Base-by-base conservation (phyloP, 1,140 invertebrate species). In the Sycobia sp. region DNA sequence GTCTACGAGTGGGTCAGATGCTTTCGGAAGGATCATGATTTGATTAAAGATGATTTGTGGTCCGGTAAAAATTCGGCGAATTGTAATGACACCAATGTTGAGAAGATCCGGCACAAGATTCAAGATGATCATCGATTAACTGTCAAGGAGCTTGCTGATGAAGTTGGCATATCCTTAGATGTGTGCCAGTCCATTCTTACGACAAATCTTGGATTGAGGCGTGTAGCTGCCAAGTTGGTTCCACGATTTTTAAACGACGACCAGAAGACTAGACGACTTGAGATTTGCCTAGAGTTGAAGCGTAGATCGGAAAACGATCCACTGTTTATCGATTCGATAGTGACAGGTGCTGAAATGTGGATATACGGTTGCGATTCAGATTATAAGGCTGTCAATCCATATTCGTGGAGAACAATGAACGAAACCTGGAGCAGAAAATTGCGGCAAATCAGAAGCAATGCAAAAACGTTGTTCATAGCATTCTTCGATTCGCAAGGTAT, bases 401-500 rank as follows among this genome's bases (percentile, higher is more conserved):
- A 54, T 8, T 3, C 50, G 0, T 62, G 59, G 59, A 53, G 62
- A n/a, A 59, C 49, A 3, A 8, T 55, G 25, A 47, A 27, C 36
- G 55, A 58, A 9, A 20, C 54, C 3, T 58, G 44, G 62, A 4
- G 27, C 0, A 57, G 50, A 5, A 36, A 38, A n/a, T 13, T 46
- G 0, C 14, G 29, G 18, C 38, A 65, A 2, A 9, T 13, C 2
- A 36, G 34, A 8, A 39, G 10, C 11, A 50, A 62, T 62, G 50
- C 36, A 0, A 69, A 73, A 54, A 66, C 64, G 1, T 65, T 76
- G 60, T 41, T 75, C 43, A 71, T 72, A 46, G 47, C 70, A 53
- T 70, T 75, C 57, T 73, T 71, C 27, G 62, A 74, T 25, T 62
- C 66, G 46, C 58, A 69, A 51, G 69, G 69, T 3, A 61, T 75